Evolutionary conservation across 2,888 invertebrate genomes (phyloP).

Genomic region (Allacma fusca): DNA sequence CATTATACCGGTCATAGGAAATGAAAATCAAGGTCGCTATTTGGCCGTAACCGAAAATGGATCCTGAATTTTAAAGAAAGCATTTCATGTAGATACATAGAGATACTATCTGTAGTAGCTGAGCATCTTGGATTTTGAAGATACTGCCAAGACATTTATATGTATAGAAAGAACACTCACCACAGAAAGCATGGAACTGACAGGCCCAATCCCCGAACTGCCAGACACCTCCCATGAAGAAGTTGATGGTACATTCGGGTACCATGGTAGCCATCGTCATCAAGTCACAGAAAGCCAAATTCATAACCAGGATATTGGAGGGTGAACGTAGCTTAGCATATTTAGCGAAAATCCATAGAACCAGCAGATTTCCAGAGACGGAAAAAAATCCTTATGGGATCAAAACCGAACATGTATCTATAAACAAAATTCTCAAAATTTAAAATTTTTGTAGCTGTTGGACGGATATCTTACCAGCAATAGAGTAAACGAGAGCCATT

Average conservation of each 20-base stretch:
- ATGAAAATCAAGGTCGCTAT: constrained; percentile 65
- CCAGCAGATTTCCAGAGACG: constrained; percentile 47
- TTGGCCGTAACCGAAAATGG: constrained; percentile 65
- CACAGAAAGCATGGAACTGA: constrained; percentile 51
- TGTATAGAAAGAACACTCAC: constrained; percentile 21
- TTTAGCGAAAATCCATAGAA: constrained; percentile 73
- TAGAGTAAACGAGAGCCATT: constrained; percentile 48
- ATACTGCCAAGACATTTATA: too few species aligned
- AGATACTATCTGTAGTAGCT: too few species aligned
- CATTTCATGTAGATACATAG: too few species aligned
- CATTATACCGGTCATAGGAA: constrained; percentile 65
- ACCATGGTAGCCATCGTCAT: constrained; percentile 77
- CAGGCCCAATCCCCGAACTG: constrained; percentile 52
- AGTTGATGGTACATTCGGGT: constrained; percentile 51
- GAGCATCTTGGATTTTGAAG: too few species aligned
- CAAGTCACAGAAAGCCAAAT: constrained; percentile 90
- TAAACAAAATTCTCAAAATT: neutral
- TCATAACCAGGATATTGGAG: constrained; percentile 88
- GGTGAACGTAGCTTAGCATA: constrained; percentile 84
- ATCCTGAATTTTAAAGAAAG: too few species aligned
- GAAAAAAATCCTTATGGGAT: constrained; percentile 53
- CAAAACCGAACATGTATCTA: neutral
- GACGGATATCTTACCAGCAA: constrained; percentile 49
- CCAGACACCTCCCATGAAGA: constrained; percentile 54
- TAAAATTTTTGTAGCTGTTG: too few species aligned